These are phyloP conservation scores for Coelopa frigida DNA, from an alignment of 1,140 invertebrate species.

Conservation along the genomic window DNA sequence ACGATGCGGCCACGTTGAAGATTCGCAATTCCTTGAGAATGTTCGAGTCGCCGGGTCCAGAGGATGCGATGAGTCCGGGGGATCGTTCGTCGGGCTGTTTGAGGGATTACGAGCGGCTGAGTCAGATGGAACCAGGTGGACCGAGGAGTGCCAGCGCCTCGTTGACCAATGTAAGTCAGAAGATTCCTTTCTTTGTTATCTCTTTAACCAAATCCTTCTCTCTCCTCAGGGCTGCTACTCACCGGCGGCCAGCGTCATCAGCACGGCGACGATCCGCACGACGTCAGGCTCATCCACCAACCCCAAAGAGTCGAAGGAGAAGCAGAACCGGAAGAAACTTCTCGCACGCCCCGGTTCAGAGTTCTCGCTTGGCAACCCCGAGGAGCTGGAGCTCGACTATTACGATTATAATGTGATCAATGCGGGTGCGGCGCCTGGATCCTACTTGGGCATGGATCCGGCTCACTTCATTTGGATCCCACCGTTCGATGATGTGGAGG, in stretches of 20 bases:
- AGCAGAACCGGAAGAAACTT: conserved; percentile 61
- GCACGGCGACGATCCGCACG: conserved; percentile 55
- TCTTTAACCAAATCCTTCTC: conserved; percentile 4
- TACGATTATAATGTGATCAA: conserved; percentile 81
- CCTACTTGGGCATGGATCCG: conserved; percentile 77
- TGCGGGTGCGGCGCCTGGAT: conserved; percentile 71
- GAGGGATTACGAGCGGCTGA: conserved; percentile 17
- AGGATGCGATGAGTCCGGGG: no score
- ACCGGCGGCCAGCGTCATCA: conserved; percentile 52
- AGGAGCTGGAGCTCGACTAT: conserved; percentile 76
- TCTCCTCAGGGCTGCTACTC: conserved; percentile 59
- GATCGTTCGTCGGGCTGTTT: no score
- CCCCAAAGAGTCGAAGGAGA: conserved; percentile 71
- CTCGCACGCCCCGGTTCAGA: conserved; percentile 63
- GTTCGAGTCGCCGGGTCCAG: no score
- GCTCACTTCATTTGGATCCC: conserved; percentile 81
- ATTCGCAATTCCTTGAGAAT: conserved; percentile 27
- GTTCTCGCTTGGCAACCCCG: conserved; percentile 64
- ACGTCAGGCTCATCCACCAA: no score
- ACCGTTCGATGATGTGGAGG: conserved; percentile 55
- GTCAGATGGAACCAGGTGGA: conserved; percentile 21
- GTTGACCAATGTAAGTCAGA: conserved; percentile 38
- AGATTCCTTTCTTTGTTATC: not conserved
- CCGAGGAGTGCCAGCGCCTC: conserved; percentile 35
- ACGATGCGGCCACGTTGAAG: conserved; percentile 35